These are phyloP conservation scores for Anagrus nilaparvatae DNA, from an alignment of 1,140 invertebrate genomes.

Conservation along the genomic window DNA sequence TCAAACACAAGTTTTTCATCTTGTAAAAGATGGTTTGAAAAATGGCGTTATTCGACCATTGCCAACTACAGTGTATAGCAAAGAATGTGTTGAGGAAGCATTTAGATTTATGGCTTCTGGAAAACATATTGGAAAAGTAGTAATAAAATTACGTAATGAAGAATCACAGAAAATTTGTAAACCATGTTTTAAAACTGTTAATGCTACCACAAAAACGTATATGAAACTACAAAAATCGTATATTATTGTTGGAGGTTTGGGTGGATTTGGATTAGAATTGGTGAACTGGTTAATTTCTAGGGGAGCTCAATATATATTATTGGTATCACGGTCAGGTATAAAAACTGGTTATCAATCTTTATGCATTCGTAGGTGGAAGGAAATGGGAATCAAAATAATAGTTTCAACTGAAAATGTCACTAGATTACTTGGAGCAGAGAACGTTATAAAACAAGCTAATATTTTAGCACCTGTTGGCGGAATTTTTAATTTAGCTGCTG, in stretches of 20 bases:
- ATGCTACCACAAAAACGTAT: conserved; percentile 41
- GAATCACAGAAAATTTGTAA: too few species aligned
- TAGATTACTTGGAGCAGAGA: too few species aligned
- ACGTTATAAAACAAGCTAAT: conserved; percentile 41
- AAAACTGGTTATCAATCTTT: conserved; percentile 55
- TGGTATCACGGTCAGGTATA: conserved; percentile 56
- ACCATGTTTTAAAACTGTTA: conserved; percentile 19
- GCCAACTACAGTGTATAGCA: conserved; percentile 31
- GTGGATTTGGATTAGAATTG: conserved; percentile 67
- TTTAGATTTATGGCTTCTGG: conserved; percentile 54
- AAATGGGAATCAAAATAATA: conserved; percentile 37
- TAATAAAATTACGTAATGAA: conserved; percentile 46
- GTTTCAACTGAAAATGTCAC: too few species aligned
- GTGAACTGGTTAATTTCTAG: conserved; percentile 58
- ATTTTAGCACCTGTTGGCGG: conserved; percentile 51
- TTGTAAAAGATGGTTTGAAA: not conserved
- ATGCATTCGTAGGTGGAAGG: conserved; percentile 41
- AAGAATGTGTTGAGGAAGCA: conserved; percentile 33
- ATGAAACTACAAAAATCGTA: conserved; percentile 37
- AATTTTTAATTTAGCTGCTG: conserved; percentile 65
- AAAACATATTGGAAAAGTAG: conserved; percentile 59
- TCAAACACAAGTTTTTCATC: not conserved
- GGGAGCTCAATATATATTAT: conserved; percentile 52
- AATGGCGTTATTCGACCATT: conserved; percentile 36
- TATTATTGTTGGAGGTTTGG: conserved; percentile 51